Base-by-base conservation (phyloP, 2,113 vertebrate species). In the Saccopteryx leptura region DNA sequence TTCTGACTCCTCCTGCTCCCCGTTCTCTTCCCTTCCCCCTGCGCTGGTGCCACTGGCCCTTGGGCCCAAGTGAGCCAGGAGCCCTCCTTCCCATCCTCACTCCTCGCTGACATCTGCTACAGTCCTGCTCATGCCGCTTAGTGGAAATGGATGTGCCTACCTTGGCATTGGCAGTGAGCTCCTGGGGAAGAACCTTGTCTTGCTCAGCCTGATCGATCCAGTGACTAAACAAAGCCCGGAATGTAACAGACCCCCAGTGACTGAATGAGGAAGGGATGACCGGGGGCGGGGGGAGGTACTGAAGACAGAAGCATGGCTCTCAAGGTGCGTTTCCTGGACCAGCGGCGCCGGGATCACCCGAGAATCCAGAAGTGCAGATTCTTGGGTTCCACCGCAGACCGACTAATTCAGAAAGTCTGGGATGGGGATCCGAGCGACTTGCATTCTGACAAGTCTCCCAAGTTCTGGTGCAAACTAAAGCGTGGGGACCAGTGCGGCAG, bases 21-120 rank as follows among this genome's bases (percentile, higher is more conserved):
- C 0, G 7, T 5, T 39, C 33, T 69, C 56, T 7, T 23, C 26
- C 2, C n/a, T 7, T 17, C 0, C 7, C 4, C 50, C 5, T 52
- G 23, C 1, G 1, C n/a, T 19, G 65, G n/a, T 9, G 7, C n/a
- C 7, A 2, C 0, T 39, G 79, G 5, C 56, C 50, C 39, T 1
- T 5, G 7, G 28, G 13, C 24, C 63, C 39, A 23, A 72, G 11
- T 18, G 9, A 81, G 39, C 39, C 39, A 39, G 60, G 28, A 0
- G 1, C 39, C 65, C 28, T 3, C 21, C 19, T 60, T 13, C 78
- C 58, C 7, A 18, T 24, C 12, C 5, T 12, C 1, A 0, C 17
- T 24, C 12, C 5, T 12, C 1, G 0, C 17, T 31, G 12, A 3
- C 48, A 13, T 7, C 33, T 4, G 0, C 50, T 76, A 60, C 5